phyloP scores from a whole-genome alignment of 2,113 vertebrate species.

The Hippocampus zosterae region DNA sequence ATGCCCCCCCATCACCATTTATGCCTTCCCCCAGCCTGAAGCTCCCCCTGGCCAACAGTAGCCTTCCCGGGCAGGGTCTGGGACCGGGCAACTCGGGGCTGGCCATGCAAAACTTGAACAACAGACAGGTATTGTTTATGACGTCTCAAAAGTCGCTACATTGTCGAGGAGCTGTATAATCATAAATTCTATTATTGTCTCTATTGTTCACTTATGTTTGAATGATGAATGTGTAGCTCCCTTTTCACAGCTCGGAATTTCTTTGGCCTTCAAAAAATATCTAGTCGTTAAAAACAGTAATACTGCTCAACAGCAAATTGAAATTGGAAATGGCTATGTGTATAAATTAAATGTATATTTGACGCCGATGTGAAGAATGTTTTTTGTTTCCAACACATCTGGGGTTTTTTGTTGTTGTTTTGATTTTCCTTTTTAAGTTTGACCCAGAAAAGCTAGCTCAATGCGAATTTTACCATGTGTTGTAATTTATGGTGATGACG shows the following conservation, averaged over 20 bases:
- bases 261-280: constrained; percentile 13
- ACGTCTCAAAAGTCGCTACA: neutral
- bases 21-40: constrained; percentile 99
- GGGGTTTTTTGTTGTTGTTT: too few relatives aligned
- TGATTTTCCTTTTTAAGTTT: too few relatives aligned
- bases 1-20: constrained; percentile 96
- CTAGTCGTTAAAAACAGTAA: neutral
- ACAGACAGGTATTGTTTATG: constrained; percentile 83
- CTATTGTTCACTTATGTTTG: constrained; percentile 23
- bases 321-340: too few relatives aligned
- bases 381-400: too few relatives aligned
- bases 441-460: too few relatives aligned
- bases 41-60: constrained; percentile 94
- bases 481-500: too few relatives aligned
- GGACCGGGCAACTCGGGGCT: constrained; percentile 92
- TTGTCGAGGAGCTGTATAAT: neutral
- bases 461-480: too few relatives aligned
- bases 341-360: too few relatives aligned
- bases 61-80: constrained; percentile 94
- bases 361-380: too few relatives aligned
- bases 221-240: constrained; percentile 22
- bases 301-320: neutral
- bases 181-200: too few relatives aligned
- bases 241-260: constrained; percentile 3
- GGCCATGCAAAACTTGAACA: constrained; percentile 99